Base-by-base conservation (phyloP, 2,113 vertebrate genomes). In the Alexandromys fortis region DNA sequence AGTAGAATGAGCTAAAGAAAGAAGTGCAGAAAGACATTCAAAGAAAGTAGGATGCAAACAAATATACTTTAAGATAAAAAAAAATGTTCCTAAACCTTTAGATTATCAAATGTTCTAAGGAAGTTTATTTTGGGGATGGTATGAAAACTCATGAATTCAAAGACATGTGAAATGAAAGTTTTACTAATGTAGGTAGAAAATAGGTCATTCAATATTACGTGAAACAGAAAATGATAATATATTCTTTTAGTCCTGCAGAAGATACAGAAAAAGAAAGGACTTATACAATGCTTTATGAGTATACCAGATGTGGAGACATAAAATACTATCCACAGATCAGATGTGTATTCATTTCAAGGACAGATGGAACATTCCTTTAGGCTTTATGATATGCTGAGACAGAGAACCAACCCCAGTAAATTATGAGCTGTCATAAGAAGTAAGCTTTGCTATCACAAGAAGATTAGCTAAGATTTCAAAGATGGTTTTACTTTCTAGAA, bases 401-500 rank as follows among this genome's bases (percentile, higher is more conserved):
- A 45, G 33, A 52, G 24, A 52, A 33, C 3, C n/a, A 61, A 63
- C 14, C 8, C 14, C 35, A 38, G 12, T 28, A 42, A 81, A 38
- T 17, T 13, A 49, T 12, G 75, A 76, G 22, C 7, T 26, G 24
- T 72, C 42, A 63, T 7, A 45, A 28, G 42, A 45, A 65, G 35
- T 55, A 12, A 63, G 22, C 61, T 77, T 6, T 73, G 3, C 26
- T 22, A 13, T 33, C 61, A 52, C 42, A 70, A 63, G 47, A 68
- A 11, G 28, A 70, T 14, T 13, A 67, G 58, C 22, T 33, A 68
- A 47, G 73, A 79, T 45, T 49, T 38, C 19, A 49, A 70, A 52
- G 33, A 42, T 17, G 81, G 49, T 76, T 96, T 96, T 90, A 42
- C 77, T 89, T 91, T 83, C 83, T 97, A 94, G 86, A 94, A 70